Percentiles rank a stretch among this genome's conserved stretches.
phyloP scores from a whole-genome alignment of 2,113 vertebrate species.

The Lethenteron camtschaticum region DNA sequence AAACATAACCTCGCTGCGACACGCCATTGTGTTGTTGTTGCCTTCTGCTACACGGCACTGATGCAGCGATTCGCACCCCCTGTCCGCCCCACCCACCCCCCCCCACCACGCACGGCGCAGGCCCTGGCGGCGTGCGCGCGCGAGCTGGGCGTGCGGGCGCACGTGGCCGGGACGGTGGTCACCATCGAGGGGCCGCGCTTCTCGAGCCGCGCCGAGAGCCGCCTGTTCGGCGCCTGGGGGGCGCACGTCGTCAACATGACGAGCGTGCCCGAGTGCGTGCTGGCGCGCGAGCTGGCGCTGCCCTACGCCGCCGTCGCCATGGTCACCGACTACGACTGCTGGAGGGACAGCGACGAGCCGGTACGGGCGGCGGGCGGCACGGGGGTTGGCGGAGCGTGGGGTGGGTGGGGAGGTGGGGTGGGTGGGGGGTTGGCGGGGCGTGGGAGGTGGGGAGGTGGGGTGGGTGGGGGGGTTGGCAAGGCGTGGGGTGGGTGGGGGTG shows the following conservation, averaged over 20 bases:
- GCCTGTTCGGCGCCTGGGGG: conserved; percentile 73
- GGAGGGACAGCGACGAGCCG: conserved; percentile 82
- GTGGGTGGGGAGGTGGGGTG: neutral
- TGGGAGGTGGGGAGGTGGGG: no score
- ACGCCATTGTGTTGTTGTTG: no score
- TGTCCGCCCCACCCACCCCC: no score
- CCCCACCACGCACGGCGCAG: conserved; percentile 17
- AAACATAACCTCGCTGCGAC: no score
- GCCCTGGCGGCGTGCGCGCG: conserved; percentile 52
- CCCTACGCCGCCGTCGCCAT: conserved; percentile 86
- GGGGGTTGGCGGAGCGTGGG: neutral
- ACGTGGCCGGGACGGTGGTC: conserved; percentile 57
- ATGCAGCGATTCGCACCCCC: no score
- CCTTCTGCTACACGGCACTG: no score
- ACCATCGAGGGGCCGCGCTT: conserved; percentile 81
- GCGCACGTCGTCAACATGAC: conserved; percentile 95
- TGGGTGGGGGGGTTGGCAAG: no score
- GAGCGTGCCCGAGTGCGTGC: conserved; percentile 77
- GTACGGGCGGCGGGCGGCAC: conserved; percentile 26
- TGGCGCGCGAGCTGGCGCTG: conserved; percentile 74
- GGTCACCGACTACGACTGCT: conserved; percentile 94
- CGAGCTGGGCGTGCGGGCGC: conserved; percentile 56
- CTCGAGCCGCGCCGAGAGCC: conserved; percentile 68
- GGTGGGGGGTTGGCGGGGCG: no score
- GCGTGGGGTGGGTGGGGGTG: neutral